These are phyloP conservation scores for Xestoiulus laeticollis DNA, from an alignment of 2,888 invertebrate species.

Conservation along the genomic window DNA sequence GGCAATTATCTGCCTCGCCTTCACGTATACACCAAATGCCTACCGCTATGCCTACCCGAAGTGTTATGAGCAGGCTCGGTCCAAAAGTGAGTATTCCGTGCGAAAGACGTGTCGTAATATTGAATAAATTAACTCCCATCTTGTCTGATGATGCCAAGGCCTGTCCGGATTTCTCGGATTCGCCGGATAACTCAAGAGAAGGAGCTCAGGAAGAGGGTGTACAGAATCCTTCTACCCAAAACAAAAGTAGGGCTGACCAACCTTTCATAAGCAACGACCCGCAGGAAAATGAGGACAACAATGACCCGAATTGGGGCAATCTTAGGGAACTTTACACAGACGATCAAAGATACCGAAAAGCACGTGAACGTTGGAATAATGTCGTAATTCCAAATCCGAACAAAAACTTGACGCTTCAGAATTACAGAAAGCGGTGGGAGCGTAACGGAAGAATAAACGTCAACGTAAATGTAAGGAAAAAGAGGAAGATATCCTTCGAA, in stretches of 20 bases:
- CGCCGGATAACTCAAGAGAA: too few relatives aligned
- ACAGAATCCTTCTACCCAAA: too few relatives aligned
- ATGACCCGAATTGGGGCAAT: neutral
- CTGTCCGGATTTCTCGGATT: neutral
- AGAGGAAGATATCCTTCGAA: neutral
- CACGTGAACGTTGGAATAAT: neutral
- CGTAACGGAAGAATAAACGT: neutral
- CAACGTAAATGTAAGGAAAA: neutral
- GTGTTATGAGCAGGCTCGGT: neutral
- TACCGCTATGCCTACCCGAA: neutral
- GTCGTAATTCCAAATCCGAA: neutral
- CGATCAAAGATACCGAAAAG: neutral
- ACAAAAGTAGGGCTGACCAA: too few relatives aligned
- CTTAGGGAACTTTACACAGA: neutral
- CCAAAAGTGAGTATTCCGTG: neutral
- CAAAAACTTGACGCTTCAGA: neutral
- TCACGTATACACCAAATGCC: neutral
- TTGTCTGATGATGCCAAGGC: neutral
- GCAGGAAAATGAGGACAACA: neutral
- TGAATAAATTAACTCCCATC: too few relatives aligned
- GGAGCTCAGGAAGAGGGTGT: too few relatives aligned
- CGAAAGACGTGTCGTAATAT: neutral
- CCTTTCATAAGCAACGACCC: neutral
- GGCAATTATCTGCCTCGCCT: too few relatives aligned
- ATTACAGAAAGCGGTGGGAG: neutral